Evolutionary conservation across 2,888 invertebrate genomes (phyloP).

Genomic region (Elegia similella): DNA sequence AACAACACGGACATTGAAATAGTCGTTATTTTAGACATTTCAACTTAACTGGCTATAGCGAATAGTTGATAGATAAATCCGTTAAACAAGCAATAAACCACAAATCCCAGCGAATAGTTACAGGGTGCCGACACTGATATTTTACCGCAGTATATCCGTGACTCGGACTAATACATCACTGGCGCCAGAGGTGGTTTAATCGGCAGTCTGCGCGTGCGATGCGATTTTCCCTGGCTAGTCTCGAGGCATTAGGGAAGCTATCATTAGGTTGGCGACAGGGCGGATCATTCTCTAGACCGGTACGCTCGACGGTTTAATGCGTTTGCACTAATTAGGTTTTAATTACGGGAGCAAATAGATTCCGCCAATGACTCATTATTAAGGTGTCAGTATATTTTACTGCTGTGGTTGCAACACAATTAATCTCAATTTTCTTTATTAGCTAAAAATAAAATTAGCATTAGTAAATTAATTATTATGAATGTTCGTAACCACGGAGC

Average conservation of each 20-base stretch:
- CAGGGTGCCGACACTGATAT: constrained; percentile 41
- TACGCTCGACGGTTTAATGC: constrained; percentile 46
- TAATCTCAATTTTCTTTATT: neutral
- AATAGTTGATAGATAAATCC: neutral
- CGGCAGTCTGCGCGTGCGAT: constrained; percentile 66
- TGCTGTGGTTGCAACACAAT: neutral
- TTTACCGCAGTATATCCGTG: constrained; percentile 60
- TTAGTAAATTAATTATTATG: neutral
- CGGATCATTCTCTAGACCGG: constrained; percentile 55
- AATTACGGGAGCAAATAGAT: constrained; percentile 36
- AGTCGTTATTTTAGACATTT: too few species aligned
- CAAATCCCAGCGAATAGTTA: constrained; percentile 20
- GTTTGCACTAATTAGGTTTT: constrained; percentile 45
- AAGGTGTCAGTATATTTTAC: constrained; percentile 1
- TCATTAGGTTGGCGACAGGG: constrained; percentile 73
- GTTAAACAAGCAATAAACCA: constrained; percentile 19
- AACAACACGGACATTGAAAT: neutral
- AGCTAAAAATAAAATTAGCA: neutral
- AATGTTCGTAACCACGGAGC: too few species aligned
- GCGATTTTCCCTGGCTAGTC: constrained; percentile 62
- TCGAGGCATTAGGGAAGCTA: constrained; percentile 67
- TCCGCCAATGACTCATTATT: constrained; percentile 21
- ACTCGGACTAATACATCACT: constrained; percentile 67
- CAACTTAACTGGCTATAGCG: neutral
- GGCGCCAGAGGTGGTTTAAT: constrained; percentile 66